Evolutionary conservation across 2,797 vertebrate genomes (phyloP).

Genomic region (Sebastes minor): DNA sequence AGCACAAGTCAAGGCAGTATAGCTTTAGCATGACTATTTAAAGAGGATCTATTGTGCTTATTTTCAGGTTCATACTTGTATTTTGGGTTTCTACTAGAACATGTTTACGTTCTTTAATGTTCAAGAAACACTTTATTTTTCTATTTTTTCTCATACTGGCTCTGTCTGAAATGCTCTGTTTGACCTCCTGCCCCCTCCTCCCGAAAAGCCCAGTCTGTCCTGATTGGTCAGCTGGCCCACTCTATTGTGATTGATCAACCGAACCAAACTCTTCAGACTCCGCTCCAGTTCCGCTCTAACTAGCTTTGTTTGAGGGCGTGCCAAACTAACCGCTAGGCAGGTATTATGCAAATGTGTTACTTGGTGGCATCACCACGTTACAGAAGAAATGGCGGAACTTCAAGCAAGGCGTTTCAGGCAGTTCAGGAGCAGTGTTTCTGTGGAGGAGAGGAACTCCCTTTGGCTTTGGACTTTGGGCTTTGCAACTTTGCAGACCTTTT

Average conservation of each 20-base stretch:
- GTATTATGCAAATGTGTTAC: not conserved
- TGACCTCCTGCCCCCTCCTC: not conserved
- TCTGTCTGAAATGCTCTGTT: not conserved
- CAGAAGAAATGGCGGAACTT: not conserved
- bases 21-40: not conserved
- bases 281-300: not conserved
- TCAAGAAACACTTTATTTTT: not conserved
- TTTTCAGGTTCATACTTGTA: not conserved
- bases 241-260: not conserved
- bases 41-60: not conserved
- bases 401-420: not conserved
- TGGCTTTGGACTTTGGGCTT: not conserved
- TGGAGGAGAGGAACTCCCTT: not conserved
- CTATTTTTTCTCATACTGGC: not conserved
- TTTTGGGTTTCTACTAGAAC: not conserved
- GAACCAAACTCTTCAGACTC: not conserved
- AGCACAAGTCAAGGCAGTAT: constrained; percentile 2
- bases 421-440: not conserved
- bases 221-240: not conserved
- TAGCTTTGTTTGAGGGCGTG: not conserved
- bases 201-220: not conserved
- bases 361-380: not conserved
- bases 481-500: not conserved
- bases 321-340: not conserved
- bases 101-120: not conserved